Base-by-base conservation (phyloP, 2,888 invertebrate genomes). In the Yponomeuta sedellus region DNA sequence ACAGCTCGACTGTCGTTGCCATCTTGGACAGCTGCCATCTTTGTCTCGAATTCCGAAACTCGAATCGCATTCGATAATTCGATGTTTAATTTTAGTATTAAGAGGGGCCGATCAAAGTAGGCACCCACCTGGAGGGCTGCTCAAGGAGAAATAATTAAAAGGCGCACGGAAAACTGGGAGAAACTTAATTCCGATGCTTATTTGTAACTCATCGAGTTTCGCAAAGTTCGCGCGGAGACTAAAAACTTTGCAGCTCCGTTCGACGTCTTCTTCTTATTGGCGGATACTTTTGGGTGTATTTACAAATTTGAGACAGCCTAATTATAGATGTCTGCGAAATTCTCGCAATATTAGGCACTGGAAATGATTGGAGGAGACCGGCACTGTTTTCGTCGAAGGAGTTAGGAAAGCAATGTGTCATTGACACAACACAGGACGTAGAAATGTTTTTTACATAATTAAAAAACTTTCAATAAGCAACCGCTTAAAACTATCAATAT, bases 121-220 rank as follows among this genome's bases (percentile, higher is more conserved):
- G 25, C 5, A 73, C 76, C 78, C 79, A 86, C 85, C 86, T 85
- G 82, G 77, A 79, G 78, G 81, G 82, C 74, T 76, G 74, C 75
- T 61, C 62, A 34, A 72, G 72, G 72, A 79, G 82, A 82, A 87
- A 90, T 91, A 90, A 91, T 91, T 91, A 91, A 90, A 91, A 90
- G 89, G 86, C 86, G 80, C 77, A 83, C 85, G 78, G 86, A 81
- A 85, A 83, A 85, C 82, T 82, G 82, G 76, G 78, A 76, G 80
- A 78, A 86, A 89, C 88, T 88, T 85, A 82, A 86, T 86, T 83
- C 83, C 84, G 82, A 88, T 89, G 88, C 88, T 84, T 87, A 88
- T 90, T 89, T 86, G 88, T 85, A 86, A 82, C 86, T 86, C 87
- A 84, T 83, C 81, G 80, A 85, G 81, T 86, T 86, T 75, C 71